These are phyloP conservation scores for Empis stercorea DNA, from an alignment of 2,888 invertebrate species.

Conservation along the genomic window DNA sequence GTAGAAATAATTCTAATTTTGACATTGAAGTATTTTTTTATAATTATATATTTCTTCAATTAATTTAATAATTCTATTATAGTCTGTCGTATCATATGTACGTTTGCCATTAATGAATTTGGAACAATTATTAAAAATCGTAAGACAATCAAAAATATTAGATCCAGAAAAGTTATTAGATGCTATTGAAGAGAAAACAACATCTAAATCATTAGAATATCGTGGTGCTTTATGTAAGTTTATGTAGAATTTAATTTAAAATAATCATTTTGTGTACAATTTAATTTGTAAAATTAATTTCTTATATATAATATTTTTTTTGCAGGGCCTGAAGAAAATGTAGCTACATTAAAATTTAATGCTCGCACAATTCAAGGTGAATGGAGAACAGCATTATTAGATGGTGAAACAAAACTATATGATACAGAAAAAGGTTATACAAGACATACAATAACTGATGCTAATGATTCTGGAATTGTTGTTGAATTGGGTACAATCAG, in stretches of 20 bases:
- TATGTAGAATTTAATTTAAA: slow-evolving; percentile 1
- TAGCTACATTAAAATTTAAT: slow-evolving; percentile 66
- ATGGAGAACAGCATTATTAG: slow-evolving; percentile 73
- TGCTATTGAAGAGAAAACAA: slow-evolving; percentile 80
- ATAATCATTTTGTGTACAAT: slow-evolving; percentile 16
- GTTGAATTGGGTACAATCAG: slow-evolving; percentile 71
- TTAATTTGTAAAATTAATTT: no score
- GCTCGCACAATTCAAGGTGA: slow-evolving; percentile 85
- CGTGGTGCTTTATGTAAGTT: slow-evolving; percentile 63
- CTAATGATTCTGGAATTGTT: slow-evolving; percentile 66
- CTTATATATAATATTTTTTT: slow-evolving; percentile 5
- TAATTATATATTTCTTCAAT: background rate
- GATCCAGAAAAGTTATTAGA: slow-evolving; percentile 85
- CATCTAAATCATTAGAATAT: slow-evolving; percentile 69
- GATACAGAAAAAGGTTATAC: slow-evolving; percentile 91
- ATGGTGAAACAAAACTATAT: slow-evolving; percentile 76
- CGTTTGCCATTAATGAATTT: slow-evolving; percentile 81
- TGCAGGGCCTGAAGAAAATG: slow-evolving; percentile 85
- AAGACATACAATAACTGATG: slow-evolving; percentile 72
- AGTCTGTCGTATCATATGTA: slow-evolving; percentile 48
- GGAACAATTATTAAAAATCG: slow-evolving; percentile 75
- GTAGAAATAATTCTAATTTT: slow-evolving; percentile 56
- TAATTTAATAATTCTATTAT: slow-evolving; percentile 19
- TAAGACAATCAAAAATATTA: slow-evolving; percentile 75
- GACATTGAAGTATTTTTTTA: slow-evolving; percentile 23